A percentile compares a stretch with the other conserved stretches of the same genome.
phyloP scores from a whole-genome alignment of 2,888 invertebrate genomes.

The Loripinus fragilis region DNA sequence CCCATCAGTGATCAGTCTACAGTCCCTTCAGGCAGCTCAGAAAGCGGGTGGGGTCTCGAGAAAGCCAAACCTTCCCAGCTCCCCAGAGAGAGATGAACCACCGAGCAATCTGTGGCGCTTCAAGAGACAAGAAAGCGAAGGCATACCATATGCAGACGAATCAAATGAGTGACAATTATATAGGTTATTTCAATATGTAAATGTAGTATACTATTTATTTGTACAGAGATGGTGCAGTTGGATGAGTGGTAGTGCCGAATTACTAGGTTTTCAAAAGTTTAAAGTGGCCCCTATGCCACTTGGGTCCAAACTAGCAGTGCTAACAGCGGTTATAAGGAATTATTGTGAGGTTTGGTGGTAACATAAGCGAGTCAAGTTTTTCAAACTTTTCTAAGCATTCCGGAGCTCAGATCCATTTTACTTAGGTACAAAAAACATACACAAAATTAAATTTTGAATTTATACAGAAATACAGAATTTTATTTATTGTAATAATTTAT shows the following conservation, averaged over 20 bases:
- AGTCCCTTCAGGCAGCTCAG: constrained; percentile 77
- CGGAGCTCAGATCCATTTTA: too few species aligned
- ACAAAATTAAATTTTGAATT: too few species aligned
- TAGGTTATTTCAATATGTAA: constrained; percentile 16
- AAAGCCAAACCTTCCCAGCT: constrained; percentile 77
- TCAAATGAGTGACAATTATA: constrained; percentile 34
- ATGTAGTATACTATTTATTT: constrained; percentile 20
- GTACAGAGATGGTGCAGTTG: neutral
- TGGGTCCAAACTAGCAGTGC: constrained; percentile 8
- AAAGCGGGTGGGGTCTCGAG: constrained; percentile 70
- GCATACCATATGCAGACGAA: constrained; percentile 80
- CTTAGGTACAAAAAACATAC: too few species aligned
- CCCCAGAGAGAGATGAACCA: constrained; percentile 77
- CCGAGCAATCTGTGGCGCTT: constrained; percentile 70
- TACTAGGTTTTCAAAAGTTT: neutral
- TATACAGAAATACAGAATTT: too few species aligned
- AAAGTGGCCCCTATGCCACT: neutral
- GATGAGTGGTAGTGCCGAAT: neutral
- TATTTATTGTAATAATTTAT: too few species aligned
- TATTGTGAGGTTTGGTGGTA: neutral
- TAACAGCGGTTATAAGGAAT: neutral
- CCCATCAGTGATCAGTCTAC: constrained; percentile 82
- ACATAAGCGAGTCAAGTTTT: constrained; percentile 1
- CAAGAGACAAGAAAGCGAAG: constrained; percentile 79
- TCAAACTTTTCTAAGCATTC: neutral